A percentile compares a stretch with the other conserved stretches of the same genome.
These are phyloP conservation scores for Bolinopsis microptera DNA, from an alignment of 37 sponge, comb jelly and placozoan genomes.

Conservation along the genomic window DNA sequence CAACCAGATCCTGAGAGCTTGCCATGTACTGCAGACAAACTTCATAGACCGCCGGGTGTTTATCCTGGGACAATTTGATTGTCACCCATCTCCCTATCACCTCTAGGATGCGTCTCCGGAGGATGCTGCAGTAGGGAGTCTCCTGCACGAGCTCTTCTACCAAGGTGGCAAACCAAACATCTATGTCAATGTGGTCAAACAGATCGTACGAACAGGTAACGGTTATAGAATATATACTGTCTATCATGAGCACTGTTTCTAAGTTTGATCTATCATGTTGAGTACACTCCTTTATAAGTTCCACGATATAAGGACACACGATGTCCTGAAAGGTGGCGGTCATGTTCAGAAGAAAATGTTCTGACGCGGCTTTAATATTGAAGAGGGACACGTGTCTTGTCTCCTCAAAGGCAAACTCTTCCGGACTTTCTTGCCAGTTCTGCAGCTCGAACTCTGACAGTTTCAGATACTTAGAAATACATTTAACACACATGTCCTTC, in stretches of 20 bases:
- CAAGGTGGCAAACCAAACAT: constrained; percentile 7
- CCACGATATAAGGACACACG: constrained; percentile 32
- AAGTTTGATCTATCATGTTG: constrained; percentile 43
- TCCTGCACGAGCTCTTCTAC: neutral
- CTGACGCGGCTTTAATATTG: constrained; percentile 37
- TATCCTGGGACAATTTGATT: constrained; percentile 51
- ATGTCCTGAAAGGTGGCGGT: constrained; percentile 49
- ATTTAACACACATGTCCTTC: constrained; percentile 6
- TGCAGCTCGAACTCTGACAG: neutral
- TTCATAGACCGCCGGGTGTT: constrained; percentile 32
- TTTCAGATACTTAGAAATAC: constrained; percentile 37
- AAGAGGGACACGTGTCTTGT: constrained; percentile 59
- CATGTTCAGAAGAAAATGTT: constrained; percentile 55
- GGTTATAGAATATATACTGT: constrained; percentile 28
- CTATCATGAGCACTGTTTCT: constrained; percentile 30
- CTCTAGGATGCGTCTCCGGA: constrained; percentile 23
- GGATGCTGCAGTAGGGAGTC: constrained; percentile 32
- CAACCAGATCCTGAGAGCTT: constrained; percentile 39
- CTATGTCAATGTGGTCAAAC: constrained; percentile 61
- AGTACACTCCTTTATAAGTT: constrained; percentile 6
- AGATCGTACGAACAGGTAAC: constrained; percentile 58
- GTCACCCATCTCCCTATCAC: constrained; percentile 65
- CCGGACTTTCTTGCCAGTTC: constrained; percentile 53
- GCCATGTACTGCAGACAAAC: constrained; percentile 45
- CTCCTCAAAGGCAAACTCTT: constrained; percentile 62